Evolutionary conservation across 2,797 vertebrate species (phyloP).

Genomic region (Hypotaenidia okinawae): DNA sequence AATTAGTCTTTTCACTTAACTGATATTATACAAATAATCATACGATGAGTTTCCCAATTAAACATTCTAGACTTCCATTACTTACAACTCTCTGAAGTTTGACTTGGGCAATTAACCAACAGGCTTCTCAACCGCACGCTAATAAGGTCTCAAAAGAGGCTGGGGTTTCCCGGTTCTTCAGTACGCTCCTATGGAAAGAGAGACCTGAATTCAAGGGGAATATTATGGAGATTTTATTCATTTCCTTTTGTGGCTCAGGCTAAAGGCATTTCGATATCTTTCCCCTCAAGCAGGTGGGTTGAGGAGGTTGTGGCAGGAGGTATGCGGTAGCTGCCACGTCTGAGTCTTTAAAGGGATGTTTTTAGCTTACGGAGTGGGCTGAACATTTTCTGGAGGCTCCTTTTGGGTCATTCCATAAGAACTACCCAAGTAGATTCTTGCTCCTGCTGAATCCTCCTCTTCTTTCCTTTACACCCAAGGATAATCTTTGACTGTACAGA

Average conservation of each 20-base stretch:
- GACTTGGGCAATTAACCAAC: constrained; percentile 72
- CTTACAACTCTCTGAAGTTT: constrained; percentile 75
- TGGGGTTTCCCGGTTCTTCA: background rate
- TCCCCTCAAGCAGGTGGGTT: background rate
- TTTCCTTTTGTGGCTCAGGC: background rate
- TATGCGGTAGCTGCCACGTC: background rate
- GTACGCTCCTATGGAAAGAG: background rate
- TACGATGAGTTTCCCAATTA: constrained; percentile 73
- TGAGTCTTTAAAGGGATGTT: background rate
- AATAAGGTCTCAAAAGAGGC: constrained; percentile 54
- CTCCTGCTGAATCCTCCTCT: background rate
- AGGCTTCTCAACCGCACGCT: constrained; percentile 40
- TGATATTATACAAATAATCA: constrained; percentile 75
- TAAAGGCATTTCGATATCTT: background rate
- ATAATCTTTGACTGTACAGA: background rate
- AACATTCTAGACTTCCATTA: constrained; percentile 68
- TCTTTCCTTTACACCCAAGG: background rate
- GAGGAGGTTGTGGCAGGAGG: background rate
- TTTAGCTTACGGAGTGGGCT: background rate
- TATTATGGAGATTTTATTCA: accelerated
- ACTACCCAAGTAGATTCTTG: background rate
- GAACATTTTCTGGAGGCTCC: background rate
- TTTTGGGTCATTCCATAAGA: background rate
- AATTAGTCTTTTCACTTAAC: constrained; percentile 73
- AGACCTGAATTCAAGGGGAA: background rate